These are phyloP conservation scores for Canis aureus DNA, from an alignment of 2,113 vertebrate genomes.

Conservation along the genomic window DNA sequence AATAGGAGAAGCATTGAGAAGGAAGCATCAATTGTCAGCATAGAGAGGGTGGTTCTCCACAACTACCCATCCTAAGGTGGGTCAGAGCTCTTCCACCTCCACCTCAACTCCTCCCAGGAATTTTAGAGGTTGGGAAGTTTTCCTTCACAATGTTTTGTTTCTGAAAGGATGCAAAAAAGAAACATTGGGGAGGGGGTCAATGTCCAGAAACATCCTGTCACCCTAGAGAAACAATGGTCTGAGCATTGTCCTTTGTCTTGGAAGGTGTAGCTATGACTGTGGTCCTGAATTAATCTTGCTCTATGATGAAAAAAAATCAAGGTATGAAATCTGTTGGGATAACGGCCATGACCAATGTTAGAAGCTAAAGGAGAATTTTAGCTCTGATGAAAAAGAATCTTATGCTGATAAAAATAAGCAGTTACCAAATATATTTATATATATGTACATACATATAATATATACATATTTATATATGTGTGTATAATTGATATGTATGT, in stretches of 20 bases:
- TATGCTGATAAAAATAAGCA: not conserved
- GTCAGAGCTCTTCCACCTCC: not conserved
- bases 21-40: not conserved
- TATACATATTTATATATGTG: not conserved
- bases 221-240: not conserved
- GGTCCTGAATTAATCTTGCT: not conserved
- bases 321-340: not conserved
- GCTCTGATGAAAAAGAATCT: not conserved
- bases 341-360: not conserved
- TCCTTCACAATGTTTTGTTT: not conserved
- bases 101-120: too few relatives aligned
- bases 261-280: not conserved
- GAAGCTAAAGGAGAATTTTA: not conserved
- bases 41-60: not conserved
- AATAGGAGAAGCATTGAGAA: not conserved
- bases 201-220: not conserved
- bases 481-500: not conserved
- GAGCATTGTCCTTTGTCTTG: not conserved
- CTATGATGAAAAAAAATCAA: not conserved
- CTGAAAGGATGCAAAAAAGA: not conserved
- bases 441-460: not conserved
- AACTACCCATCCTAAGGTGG: not conserved
- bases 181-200: not conserved
- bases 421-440: not conserved
- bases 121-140: not conserved